These are phyloP conservation scores for Andrena camellia DNA, from an alignment of 2,888 invertebrate species.

Conservation along the genomic window DNA sequence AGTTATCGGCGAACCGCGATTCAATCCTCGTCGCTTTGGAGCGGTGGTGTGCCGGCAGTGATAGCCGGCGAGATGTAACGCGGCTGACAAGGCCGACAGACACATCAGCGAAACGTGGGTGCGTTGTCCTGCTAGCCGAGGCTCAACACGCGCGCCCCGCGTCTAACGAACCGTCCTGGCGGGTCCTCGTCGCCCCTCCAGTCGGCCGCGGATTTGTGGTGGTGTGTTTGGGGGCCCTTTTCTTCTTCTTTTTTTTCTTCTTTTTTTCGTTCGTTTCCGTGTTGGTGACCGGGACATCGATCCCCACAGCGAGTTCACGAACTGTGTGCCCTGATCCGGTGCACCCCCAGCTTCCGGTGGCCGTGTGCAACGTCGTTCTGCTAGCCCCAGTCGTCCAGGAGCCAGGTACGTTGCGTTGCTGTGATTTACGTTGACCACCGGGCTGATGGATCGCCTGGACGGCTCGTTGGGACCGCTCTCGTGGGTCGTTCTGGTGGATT, in stretches of 20 bases:
- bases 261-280: neutral
- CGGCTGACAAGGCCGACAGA: conserved; percentile 4
- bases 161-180: neutral
- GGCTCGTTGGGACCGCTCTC: neutral
- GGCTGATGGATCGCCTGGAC: neutral
- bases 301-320: neutral
- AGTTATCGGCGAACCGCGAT: conserved; percentile 80
- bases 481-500: too few species aligned
- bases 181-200: neutral
- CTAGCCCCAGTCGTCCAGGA: neutral
- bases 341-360: neutral
- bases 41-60: conserved; percentile 21
- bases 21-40: conserved; percentile 54
- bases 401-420: conserved; percentile 22
- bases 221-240: conserved; percentile 30
- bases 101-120: conserved; percentile 15
- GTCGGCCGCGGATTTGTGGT: conserved; percentile 28
- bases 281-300: conserved; percentile 29
- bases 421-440: neutral
- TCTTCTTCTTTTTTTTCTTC: neutral
- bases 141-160: neutral
- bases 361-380: conserved; percentile 1
- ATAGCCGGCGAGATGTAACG: conserved; percentile 59
- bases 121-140: neutral
- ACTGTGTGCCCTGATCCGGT: neutral